A percentile compares a stretch with the other conserved stretches of the same genome.
Evolutionary conservation across 1,140 invertebrate genomes (phyloP).

Genomic region (Agrypnia vestita): DNA sequence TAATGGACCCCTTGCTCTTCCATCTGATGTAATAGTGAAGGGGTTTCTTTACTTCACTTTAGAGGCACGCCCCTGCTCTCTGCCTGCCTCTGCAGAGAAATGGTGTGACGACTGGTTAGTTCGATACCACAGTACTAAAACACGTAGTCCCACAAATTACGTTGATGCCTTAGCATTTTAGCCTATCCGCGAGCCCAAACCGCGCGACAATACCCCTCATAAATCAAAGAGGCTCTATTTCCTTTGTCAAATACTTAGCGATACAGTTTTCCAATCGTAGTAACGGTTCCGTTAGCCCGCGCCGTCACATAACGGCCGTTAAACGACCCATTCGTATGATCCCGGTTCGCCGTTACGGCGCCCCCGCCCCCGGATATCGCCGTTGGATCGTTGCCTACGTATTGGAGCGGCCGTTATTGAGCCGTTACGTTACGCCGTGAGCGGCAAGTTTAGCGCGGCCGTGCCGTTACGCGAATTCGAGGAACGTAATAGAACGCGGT

Average conservation of each 20-base stretch:
- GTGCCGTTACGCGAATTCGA: conserved; percentile 1
- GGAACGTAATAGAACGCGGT: neutral
- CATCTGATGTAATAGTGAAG: no score
- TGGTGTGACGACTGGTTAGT: no score
- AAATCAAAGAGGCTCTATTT: conserved; percentile 26
- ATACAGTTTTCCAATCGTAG: conserved; percentile 14
- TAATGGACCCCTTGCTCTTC: no score
- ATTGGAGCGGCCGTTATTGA: conserved; percentile 50
- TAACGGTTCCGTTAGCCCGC: conserved; percentile 8
- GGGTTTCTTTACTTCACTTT: no score
- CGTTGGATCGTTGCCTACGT: conserved; percentile 25
- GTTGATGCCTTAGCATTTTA: no score
- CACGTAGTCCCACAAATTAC: no score
- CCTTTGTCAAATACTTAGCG: conserved; percentile 9
- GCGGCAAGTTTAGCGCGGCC: conserved; percentile 7
- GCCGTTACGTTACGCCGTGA: conserved; percentile 37
- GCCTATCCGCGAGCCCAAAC: no score
- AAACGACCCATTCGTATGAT: conserved; percentile 60
- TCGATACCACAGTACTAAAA: no score
- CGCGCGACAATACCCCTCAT: neutral
- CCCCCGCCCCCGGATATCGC: neutral
- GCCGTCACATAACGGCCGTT: conserved; percentile 36
- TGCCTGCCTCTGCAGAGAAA: no score
- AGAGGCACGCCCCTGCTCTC: no score
- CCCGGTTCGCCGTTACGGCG: conserved; percentile 50